Conservation (phyloP, 2,797 vertebrate species). For the Eospalax fontanierii region DNA sequence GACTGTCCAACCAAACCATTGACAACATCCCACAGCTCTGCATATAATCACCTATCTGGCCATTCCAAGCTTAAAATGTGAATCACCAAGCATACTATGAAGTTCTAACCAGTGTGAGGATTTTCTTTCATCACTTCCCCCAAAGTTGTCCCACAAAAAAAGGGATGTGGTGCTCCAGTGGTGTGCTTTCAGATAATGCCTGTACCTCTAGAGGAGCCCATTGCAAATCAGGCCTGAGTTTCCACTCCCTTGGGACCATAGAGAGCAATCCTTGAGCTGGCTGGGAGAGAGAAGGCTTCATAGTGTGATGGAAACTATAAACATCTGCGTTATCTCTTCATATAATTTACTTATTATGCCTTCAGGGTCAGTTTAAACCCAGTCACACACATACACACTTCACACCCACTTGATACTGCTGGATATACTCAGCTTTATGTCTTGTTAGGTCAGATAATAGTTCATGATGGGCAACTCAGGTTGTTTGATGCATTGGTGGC, state of each 20-base stretch:
- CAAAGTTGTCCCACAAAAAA: neutral
- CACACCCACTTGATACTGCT: neutral
- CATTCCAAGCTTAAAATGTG: neutral
- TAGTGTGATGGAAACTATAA: too few relatives aligned
- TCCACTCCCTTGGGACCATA: neutral
- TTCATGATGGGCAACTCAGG: neutral
- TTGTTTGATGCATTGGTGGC: neutral
- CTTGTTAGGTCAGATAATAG: neutral
- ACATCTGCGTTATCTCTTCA: neutral
- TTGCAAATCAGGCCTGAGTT: neutral
- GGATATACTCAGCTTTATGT: neutral
- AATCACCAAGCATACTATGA: neutral
- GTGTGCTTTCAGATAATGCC: neutral
- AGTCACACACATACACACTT: too few relatives aligned
- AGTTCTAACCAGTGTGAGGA: neutral
- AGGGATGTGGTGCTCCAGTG: neutral
- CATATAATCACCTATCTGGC: neutral
- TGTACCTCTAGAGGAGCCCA: neutral
- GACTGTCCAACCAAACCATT: neutral
- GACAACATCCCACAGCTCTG: neutral
- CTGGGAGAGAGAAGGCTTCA: neutral
- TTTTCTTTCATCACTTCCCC: too few relatives aligned
- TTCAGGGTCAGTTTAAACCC: neutral
- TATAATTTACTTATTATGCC: neutral
- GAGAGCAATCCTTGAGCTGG: neutral